Evolutionary conservation across 1,140 invertebrate genomes (phyloP).

Genomic region (Physella acuta): DNA sequence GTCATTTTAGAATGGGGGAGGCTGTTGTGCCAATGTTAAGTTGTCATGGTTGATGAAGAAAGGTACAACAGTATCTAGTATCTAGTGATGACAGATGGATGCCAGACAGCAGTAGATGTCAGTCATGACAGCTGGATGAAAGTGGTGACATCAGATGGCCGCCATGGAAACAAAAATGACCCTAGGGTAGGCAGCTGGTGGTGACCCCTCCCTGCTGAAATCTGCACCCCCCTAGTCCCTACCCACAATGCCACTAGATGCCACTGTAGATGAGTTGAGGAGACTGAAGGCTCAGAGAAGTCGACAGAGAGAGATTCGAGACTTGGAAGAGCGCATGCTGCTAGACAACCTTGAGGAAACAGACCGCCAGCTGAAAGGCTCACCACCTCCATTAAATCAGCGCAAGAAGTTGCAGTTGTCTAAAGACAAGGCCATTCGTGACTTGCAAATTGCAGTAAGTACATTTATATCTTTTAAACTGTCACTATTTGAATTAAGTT

Average conservation of each 20-base stretch:
- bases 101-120: too few relatives aligned
- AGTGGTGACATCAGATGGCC: too few relatives aligned
- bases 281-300: conserved; percentile 35
- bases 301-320: conserved; percentile 35
- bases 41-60: too few relatives aligned
- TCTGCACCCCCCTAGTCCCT: background rate
- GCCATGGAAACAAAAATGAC: too few relatives aligned
- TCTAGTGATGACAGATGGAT: too few relatives aligned
- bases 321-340: conserved; percentile 42
- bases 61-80: too few relatives aligned
- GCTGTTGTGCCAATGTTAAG: too few relatives aligned
- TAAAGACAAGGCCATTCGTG: conserved; percentile 36
- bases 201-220: too few relatives aligned
- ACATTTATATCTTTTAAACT: conserved; percentile 2
- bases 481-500: too few relatives aligned
- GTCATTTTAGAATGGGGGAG: too few relatives aligned
- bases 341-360: conserved; percentile 39
- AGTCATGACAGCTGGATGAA: too few relatives aligned
- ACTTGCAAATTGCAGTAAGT: conserved; percentile 41
- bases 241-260: conserved; percentile 24
- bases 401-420: conserved; percentile 34
- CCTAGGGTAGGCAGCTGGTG: too few relatives aligned
- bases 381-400: conserved; percentile 13
- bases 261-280: conserved; percentile 28
- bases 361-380: conserved; percentile 24